Conservation (phyloP, 2,888 invertebrate genomes). For the Dioctria rufipes region DNA sequence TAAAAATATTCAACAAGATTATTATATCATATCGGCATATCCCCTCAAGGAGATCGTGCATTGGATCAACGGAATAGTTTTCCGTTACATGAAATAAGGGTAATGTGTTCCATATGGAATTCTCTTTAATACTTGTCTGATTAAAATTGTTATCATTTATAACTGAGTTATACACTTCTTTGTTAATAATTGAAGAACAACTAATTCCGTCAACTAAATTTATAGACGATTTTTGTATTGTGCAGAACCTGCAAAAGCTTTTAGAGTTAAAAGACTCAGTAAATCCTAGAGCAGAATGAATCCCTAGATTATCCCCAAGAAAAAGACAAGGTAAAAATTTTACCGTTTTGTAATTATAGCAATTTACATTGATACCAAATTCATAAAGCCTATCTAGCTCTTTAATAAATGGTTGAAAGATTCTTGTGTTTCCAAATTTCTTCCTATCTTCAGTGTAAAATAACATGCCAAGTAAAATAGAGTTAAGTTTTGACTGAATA, state of each 20-base stretch:
- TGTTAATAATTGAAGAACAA: too few relatives aligned
- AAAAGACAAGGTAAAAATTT: slow-evolving; percentile 24
- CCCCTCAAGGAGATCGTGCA: slow-evolving; percentile 36
- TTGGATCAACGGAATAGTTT: slow-evolving; percentile 33
- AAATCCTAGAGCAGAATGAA: slow-evolving; percentile 4
- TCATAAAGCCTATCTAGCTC: not conserved
- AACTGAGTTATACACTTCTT: too few relatives aligned
- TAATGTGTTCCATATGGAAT: slow-evolving; percentile 28
- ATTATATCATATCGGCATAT: slow-evolving; percentile 28
- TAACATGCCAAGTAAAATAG: slow-evolving; percentile 31
- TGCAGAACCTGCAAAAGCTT: too few relatives aligned
- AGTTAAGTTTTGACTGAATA: slow-evolving; percentile 13
- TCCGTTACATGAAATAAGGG: slow-evolving; percentile 10
- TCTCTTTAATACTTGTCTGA: slow-evolving; percentile 23
- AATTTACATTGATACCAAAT: not conserved
- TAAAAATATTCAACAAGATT: slow-evolving; percentile 1
- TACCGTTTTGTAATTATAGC: too few relatives aligned
- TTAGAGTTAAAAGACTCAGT: too few relatives aligned
- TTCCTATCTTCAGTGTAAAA: slow-evolving; percentile 41
- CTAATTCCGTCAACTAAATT: too few relatives aligned
- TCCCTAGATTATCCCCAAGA: slow-evolving; percentile 36
- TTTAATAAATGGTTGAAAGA: slow-evolving; percentile 21
- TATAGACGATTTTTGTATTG: not conserved
- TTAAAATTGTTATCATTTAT: not conserved
- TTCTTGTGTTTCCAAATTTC: slow-evolving; percentile 5